phyloP scores from a whole-genome alignment of 2,888 invertebrate species.

The Dusona sp. region DNA sequence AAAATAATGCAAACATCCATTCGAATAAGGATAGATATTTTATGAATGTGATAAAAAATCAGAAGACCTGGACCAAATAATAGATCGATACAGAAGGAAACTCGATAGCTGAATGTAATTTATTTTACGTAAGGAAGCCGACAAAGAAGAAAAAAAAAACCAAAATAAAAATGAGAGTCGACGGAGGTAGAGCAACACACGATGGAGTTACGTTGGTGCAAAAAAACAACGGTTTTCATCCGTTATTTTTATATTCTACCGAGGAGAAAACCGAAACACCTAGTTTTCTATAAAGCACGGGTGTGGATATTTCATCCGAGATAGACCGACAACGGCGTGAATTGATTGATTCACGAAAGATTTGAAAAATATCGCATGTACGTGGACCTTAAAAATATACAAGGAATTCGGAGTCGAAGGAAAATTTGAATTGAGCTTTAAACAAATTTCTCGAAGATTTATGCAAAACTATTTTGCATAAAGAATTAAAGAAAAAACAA shows the following conservation, averaged over 20 bases:
- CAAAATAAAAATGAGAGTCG: constrained; percentile 51
- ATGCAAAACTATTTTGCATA: too few relatives aligned
- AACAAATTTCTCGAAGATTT: background rate
- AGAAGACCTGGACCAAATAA: background rate
- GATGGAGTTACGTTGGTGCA: constrained; percentile 44
- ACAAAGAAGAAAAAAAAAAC: constrained; percentile 48
- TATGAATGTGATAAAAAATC: constrained; percentile 49
- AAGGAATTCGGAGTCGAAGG: background rate
- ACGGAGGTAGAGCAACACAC: constrained; percentile 14
- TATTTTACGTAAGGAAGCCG: constrained; percentile 59
- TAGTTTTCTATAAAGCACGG: background rate
- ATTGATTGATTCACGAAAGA: background rate
- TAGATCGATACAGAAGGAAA: constrained; percentile 30
- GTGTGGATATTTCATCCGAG: background rate
- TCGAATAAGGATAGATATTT: constrained; percentile 60
- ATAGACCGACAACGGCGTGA: background rate
- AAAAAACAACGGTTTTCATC: constrained; percentile 38
- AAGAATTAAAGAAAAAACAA: too few relatives aligned
- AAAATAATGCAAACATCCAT: constrained; percentile 70
- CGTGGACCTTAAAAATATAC: background rate
- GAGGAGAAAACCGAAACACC: constrained; percentile 10
- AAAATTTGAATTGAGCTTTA: background rate
- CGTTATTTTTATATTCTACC: constrained; percentile 13
- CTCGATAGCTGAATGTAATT: constrained; percentile 63
- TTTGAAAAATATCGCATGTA: background rate